Evolutionary conservation across 2,113 vertebrate genomes (phyloP), one percentile per base, ranked within the genome.

Genomic region (Galeopterus variegatus): DNA sequence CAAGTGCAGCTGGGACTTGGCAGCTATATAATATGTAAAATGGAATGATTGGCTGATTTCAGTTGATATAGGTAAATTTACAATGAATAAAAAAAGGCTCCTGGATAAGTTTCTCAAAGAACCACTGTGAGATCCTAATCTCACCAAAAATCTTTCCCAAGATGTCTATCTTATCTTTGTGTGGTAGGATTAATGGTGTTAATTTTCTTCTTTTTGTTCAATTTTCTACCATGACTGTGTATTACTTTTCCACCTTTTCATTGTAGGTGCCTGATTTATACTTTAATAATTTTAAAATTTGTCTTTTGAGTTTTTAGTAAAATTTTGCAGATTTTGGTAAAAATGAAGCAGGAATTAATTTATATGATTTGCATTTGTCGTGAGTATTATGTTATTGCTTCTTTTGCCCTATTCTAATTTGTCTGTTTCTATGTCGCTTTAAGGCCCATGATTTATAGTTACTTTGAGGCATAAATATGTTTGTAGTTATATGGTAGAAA

Each of bases 391-490:
- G 60, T 62, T 45, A 69, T 79, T 82, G 36, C 12, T 87, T 91
- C 92, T 87, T 95, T 94, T 92, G 50, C 75, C 21, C 24, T 80
- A 5, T 90, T 90, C 10, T 87, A 54, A 96, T 81, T 75, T 89
- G 90, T 11, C 48, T 92, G 8, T 67, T 94, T 17, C 54, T 79
- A 36, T 73, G 21, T 94, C 92, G 24, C 36, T 95, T 84, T 89
- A 90, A 88, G 69, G 36, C 64, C 75, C 45, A 76, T 75, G 89
- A 89, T 89, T 96, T 33, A 10, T 94, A 90, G 31, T 96, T 96
- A 73, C 90, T 96, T 90, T 94, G 88, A 96, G 86, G 67, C 93
- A 90, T 70, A 87, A 75, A 62, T 83, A 48, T 52, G 13, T 92
- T 82, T 91, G 45, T 95, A 69, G 45, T 88, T 89, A 45, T 58